phyloP scores from a whole-genome alignment of 2,888 invertebrate genomes.

The Drosophila neotestacea region DNA sequence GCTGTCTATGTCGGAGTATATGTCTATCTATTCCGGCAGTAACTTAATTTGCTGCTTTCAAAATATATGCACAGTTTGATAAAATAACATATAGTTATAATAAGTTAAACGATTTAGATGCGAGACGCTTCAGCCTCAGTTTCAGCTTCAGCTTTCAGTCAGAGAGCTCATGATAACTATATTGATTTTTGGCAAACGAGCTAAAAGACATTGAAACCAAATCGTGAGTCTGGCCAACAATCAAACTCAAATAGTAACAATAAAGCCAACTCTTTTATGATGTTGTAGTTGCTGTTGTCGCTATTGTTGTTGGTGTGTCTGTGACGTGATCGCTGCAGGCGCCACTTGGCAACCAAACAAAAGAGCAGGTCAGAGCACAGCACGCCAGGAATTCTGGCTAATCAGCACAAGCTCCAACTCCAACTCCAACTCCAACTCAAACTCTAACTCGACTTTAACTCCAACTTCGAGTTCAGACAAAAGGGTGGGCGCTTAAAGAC shows the following conservation, averaged over 20 bases:
- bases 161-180: constrained; percentile 55
- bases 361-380: constrained; percentile 70
- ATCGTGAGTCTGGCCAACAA: constrained; percentile 76
- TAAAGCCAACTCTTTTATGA: constrained; percentile 48
- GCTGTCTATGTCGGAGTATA: constrained; percentile 37
- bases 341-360: constrained; percentile 80
- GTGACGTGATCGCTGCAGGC: constrained; percentile 83
- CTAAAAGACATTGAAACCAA: constrained; percentile 76
- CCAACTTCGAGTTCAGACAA: constrained; percentile 38
- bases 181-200: constrained; percentile 75
- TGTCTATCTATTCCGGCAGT: constrained; percentile 23
- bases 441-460: constrained; percentile 8
- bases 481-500: constrained; percentile 61
- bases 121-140: constrained; percentile 1
- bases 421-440: constrained; percentile 17
- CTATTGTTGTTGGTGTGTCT: constrained; percentile 67
- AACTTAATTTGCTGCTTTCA: constrained; percentile 71
- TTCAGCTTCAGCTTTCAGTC: too few relatives aligned
- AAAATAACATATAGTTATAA: constrained; percentile 50
- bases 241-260: constrained; percentile 71
- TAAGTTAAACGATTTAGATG: constrained; percentile 24
- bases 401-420: constrained; percentile 61
- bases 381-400: constrained; percentile 79
- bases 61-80: constrained; percentile 37
- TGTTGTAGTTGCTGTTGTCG: constrained; percentile 35